Evolutionary conservation across 2,113 vertebrate genomes (phyloP).

Genomic region (Neodontobutis hainanensis): DNA sequence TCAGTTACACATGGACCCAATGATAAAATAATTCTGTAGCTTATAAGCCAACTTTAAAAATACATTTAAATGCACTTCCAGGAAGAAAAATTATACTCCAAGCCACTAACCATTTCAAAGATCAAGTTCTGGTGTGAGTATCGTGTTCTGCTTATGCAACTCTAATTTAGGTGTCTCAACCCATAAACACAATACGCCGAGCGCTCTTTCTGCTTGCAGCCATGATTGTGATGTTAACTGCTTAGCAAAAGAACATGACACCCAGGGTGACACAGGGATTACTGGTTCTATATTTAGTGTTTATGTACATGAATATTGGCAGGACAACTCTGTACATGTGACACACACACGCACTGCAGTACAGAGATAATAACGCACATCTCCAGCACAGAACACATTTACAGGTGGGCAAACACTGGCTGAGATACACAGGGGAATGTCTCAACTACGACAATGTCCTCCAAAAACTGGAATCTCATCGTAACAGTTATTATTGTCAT

Average conservation of each 20-base stretch:
- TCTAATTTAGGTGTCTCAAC: slow-evolving; percentile 28
- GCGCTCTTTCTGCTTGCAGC: slow-evolving; percentile 40
- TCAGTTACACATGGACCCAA: not conserved
- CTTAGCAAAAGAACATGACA: slow-evolving; percentile 77
- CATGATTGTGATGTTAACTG: slow-evolving; percentile 51
- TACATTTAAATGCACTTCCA: slow-evolving; percentile 10
- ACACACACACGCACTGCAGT: slow-evolving; percentile 79
- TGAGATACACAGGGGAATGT: slow-evolving; percentile 82
- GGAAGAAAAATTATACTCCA: slow-evolving; percentile 6
- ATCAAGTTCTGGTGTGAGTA: slow-evolving; percentile 22
- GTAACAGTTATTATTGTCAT: slow-evolving; percentile 87
- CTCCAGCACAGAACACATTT: slow-evolving; percentile 88
- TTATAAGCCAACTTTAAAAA: not conserved
- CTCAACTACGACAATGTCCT: slow-evolving; percentile 78
- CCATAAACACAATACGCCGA: slow-evolving; percentile 32
- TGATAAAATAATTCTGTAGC: slow-evolving; percentile 4
- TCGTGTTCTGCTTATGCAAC: slow-evolving; percentile 20
- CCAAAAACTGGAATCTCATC: slow-evolving; percentile 79
- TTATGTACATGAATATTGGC: slow-evolving; percentile 86
- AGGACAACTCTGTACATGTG: slow-evolving; percentile 95
- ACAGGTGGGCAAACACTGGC: slow-evolving; percentile 86
- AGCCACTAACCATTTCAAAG: slow-evolving; percentile 24
- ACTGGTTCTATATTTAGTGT: slow-evolving; percentile 85
- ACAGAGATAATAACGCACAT: slow-evolving; percentile 87
- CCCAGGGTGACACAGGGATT: slow-evolving; percentile 76